Percentiles rank a stretch among this genome's conserved stretches.
Evolutionary conservation across 2,888 invertebrate species (phyloP).

Genomic region (Mythimna loreyi): DNA sequence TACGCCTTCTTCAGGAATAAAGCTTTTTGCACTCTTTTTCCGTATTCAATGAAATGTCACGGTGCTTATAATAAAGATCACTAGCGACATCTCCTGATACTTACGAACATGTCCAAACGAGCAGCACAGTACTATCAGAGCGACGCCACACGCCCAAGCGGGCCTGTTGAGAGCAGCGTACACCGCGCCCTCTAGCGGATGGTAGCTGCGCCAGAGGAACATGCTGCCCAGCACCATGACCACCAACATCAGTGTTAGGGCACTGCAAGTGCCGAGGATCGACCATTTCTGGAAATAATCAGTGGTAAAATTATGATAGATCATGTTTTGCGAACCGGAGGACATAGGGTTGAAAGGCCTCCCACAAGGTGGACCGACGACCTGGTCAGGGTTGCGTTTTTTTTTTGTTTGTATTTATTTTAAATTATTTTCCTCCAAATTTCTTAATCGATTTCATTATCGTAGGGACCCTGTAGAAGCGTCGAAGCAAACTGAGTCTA

Average conservation of each 20-base stretch:
- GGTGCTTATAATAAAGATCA: neutral
- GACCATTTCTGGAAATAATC: conserved; percentile 84
- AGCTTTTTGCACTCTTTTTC: too few relatives aligned
- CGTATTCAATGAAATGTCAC: neutral
- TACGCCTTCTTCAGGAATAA: too few relatives aligned
- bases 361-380: too few relatives aligned
- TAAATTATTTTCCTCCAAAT: too few relatives aligned
- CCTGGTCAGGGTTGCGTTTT: too few relatives aligned
- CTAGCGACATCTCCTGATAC: conserved; percentile 64
- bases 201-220: conserved; percentile 88
- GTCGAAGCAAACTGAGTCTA: too few relatives aligned
- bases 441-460: too few relatives aligned
- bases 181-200: conserved; percentile 87
- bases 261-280: conserved; percentile 78
- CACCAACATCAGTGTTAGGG: conserved; percentile 83
- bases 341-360: too few relatives aligned
- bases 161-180: conserved; percentile 91
- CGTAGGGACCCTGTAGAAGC: too few relatives aligned
- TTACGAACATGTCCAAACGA: conserved; percentile 89
- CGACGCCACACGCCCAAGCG: conserved; percentile 88
- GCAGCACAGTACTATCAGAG: conserved; percentile 87
- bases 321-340: too few relatives aligned
- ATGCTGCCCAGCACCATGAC: conserved; percentile 87
- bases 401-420: too few relatives aligned
- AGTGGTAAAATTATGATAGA: neutral